phyloP scores from a whole-genome alignment of 2,113 vertebrate genomes.

The Silurus meridionalis region DNA sequence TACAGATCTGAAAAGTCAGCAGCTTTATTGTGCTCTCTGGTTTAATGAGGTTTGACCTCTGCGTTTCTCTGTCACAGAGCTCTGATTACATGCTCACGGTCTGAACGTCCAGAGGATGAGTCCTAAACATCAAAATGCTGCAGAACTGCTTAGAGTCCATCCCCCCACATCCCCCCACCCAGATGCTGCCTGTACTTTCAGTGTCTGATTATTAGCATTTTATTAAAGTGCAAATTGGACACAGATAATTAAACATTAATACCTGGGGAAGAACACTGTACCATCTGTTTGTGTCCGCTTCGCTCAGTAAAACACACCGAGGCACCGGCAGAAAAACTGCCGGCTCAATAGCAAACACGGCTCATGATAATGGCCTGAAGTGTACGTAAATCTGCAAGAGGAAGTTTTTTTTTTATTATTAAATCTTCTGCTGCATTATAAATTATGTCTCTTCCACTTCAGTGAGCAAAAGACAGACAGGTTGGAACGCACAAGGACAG shows the following conservation, averaged over 20 bases:
- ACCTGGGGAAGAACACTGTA: conserved; percentile 63
- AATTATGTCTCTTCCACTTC: neutral
- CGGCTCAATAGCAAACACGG: conserved; percentile 18
- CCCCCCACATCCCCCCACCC: neutral
- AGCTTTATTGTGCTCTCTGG: neutral
- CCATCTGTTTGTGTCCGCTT: conserved; percentile 72
- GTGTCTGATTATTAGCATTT: conserved; percentile 43
- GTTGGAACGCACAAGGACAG: neutral
- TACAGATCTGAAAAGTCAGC: neutral
- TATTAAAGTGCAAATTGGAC: conserved; percentile 73
- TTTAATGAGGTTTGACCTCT: conserved; percentile 16
- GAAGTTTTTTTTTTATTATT: neutral
- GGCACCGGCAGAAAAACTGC: conserved; percentile 53
- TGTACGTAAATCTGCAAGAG: conserved; percentile 27
- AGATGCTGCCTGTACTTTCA: conserved; percentile 3
- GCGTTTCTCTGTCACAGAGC: neutral
- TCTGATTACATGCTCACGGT: neutral
- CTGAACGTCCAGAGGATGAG: neutral
- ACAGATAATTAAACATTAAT: conserved; percentile 74
- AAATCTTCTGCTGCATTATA: neutral
- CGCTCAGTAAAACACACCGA: conserved; percentile 60
- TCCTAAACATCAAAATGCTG: conserved; percentile 16
- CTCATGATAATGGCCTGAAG: neutral
- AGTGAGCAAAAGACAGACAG: neutral
- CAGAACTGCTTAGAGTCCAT: neutral